Base-by-base conservation (phyloP, 2,797 vertebrate genomes). In the Sibirionetta formosa region DNA sequence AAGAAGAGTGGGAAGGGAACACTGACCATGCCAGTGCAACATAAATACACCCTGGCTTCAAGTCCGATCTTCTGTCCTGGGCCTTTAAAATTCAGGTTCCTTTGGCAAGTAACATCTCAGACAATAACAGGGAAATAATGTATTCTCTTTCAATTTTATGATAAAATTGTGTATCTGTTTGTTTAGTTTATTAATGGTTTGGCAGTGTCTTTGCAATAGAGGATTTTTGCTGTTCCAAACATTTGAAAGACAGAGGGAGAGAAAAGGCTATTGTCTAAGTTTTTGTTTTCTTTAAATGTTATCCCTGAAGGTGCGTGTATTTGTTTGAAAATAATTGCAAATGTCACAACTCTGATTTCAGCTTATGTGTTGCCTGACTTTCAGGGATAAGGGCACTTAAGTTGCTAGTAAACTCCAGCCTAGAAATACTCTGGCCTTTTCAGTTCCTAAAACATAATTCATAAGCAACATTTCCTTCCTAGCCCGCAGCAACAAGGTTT, bases 341-440 rank as follows among this genome's bases (percentile, higher is more conserved):
- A 93, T 89, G 81, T 82, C 77, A 79, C 68, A 64, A 51, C 22
- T 90, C 44, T 75, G 66, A 61, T 83, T 95, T 85, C 71, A 93
- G 85, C 29, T n/a, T 81, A 17, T 57, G 27, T 82, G 61, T 88
- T 2, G 1, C 56, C 44, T 92, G 56, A 76, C 57, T 91, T 96
- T 75, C 63, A 77, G 81, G 72, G 56, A 63, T 87, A 80, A 78
- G 70, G 68, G 19, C 72, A 42, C 75, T 95, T 80, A 70, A 90
- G 48, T 77, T 86, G 53, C 72, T 84, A 19, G 42, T 77, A 89
- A 95, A 77, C 31, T 88, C 66, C 70, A 82, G 69, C 69, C 80
- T 91, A 65, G 58, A 93, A 93, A 86, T 94, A 38, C 16, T 87
- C 75, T 90, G 86, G 81, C 64, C 70, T 94, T 95, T 96, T 90